Percentiles rank a stretch among this genome's conserved stretches.
Conservation (phyloP, 2,888 invertebrate genomes). For the Sericinus montela region DNA sequence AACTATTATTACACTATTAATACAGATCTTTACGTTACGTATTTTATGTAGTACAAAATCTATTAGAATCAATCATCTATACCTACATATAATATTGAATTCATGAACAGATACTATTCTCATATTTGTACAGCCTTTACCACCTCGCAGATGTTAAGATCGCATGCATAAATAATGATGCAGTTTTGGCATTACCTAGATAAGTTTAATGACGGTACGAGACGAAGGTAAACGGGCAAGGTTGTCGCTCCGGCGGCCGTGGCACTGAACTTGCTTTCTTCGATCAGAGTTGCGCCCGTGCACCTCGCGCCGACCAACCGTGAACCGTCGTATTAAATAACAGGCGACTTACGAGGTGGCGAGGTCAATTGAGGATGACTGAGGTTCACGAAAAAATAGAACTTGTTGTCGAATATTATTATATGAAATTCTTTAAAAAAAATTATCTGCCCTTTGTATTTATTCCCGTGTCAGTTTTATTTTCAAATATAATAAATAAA, state of each 20-base stretch:
- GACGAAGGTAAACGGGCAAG: constrained; percentile 44
- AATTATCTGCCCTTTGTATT: no score
- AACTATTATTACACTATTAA: no score
- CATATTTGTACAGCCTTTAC: no score
- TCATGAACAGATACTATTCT: no score
- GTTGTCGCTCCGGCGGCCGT: constrained; percentile 71
- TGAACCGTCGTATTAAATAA: constrained; percentile 33
- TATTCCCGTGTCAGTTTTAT: no score
- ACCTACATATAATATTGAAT: no score
- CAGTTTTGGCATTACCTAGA: constrained; percentile 24
- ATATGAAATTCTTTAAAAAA: no score
- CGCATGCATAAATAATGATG: constrained; percentile 20
- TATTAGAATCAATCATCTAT: no score
- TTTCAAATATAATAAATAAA: no score
- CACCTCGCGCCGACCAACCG: constrained; percentile 49
- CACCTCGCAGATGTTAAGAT: neutral
- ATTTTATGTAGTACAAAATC: no score
- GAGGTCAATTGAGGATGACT: constrained; percentile 6
- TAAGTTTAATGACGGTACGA: constrained; percentile 27
- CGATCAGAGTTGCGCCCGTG: constrained; percentile 38
- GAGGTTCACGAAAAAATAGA: neutral
- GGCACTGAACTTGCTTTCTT: constrained; percentile 79
- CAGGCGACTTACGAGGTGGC: neutral
- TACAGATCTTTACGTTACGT: no score
- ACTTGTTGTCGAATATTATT: neutral